Evolutionary conservation across 2,113 vertebrate species (phyloP).

Genomic region (Pelvicachromis taeniatus): DNA sequence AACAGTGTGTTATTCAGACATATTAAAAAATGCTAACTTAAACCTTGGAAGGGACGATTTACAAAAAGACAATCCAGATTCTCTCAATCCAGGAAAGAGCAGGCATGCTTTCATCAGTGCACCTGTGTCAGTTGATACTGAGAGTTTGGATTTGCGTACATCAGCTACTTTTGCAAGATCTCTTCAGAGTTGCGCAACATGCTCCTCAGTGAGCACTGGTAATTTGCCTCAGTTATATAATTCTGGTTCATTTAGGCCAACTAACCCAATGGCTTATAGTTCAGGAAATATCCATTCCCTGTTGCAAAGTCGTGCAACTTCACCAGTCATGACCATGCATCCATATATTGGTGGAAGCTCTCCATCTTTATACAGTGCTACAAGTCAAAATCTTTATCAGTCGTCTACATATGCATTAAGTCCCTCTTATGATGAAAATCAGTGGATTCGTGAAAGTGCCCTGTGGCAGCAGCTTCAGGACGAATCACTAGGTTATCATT

Average conservation of each 20-base stretch:
- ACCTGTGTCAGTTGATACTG: conserved; percentile 42
- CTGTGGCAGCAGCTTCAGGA: conserved; percentile 70
- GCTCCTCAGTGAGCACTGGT: conserved; percentile 56
- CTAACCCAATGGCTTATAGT: conserved; percentile 44
- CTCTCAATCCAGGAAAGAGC: conserved; percentile 18
- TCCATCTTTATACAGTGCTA: conserved; percentile 32
- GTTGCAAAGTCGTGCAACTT: conserved; percentile 6
- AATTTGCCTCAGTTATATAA: conserved; percentile 56
- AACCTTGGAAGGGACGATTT: not conserved
- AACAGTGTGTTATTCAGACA: conserved; percentile 64
- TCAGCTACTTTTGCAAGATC: conserved; percentile 65
- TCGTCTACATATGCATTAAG: conserved; percentile 36
- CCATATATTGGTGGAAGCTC: conserved; percentile 35
- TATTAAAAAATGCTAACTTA: conserved; percentile 59
- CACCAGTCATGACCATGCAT: conserved; percentile 13
- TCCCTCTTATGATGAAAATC: conserved; percentile 64
- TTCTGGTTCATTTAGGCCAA: conserved; percentile 22
- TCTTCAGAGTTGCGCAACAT: conserved; percentile 43
- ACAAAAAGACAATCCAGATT: not conserved
- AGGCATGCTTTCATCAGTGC: conserved; percentile 32
- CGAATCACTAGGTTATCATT: conserved; percentile 46
- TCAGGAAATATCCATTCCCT: conserved; percentile 53
- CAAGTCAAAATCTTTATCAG: conserved; percentile 23
- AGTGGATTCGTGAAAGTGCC: conserved; percentile 68
- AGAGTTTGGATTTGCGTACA: conserved; percentile 74